These are phyloP conservation scores for Brachionus rubens DNA, from an alignment of 1,140 invertebrate species.

Conservation along the genomic window DNA sequence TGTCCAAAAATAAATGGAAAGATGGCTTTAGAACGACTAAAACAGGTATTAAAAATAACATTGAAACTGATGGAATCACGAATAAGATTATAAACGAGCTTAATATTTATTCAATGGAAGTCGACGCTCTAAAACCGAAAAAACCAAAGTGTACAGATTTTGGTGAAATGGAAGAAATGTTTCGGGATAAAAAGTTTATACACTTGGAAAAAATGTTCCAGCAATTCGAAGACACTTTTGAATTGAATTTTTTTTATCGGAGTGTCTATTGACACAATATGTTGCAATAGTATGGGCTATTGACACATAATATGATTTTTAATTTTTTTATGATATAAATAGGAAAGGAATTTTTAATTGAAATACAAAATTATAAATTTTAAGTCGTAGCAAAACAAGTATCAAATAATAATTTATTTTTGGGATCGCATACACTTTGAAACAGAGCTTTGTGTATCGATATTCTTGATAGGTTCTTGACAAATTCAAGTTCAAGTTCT, in stretches of 20 bases:
- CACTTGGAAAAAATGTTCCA: background rate
- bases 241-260: background rate
- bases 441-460: too few relatives aligned
- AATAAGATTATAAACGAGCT: background rate
- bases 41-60: background rate
- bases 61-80: background rate
- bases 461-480: too few relatives aligned
- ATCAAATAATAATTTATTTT: too few relatives aligned
- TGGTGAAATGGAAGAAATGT: background rate
- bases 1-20: background rate
- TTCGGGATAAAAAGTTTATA: background rate
- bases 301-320: too few relatives aligned
- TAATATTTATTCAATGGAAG: slow-evolving; percentile 15
- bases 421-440: too few relatives aligned
- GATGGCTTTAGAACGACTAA: background rate
- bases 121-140: background rate
- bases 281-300: too few relatives aligned
- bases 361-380: too few relatives aligned
- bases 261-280: too few relatives aligned
- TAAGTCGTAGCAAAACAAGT: too few relatives aligned
- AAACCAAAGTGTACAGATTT: background rate
- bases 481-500: too few relatives aligned
- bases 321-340: too few relatives aligned
- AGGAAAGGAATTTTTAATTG: too few relatives aligned
- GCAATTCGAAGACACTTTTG: background rate